phyloP scores from a whole-genome alignment of 2,888 invertebrate species.

The Noctua fimbriata region DNA sequence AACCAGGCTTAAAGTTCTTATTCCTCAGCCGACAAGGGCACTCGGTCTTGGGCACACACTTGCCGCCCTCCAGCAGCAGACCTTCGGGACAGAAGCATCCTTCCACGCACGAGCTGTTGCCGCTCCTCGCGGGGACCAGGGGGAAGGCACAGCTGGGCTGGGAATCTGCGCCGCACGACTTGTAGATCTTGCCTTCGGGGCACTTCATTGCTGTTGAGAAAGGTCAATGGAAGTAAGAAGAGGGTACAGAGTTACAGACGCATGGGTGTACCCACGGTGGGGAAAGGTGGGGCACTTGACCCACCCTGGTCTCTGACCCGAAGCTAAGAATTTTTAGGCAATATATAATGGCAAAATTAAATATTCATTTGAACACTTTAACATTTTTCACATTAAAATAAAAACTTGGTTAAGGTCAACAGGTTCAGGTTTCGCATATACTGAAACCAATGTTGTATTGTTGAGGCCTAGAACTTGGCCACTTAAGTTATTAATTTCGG shows the following conservation, averaged over 20 bases:
- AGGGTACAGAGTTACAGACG: background rate
- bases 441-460: no score
- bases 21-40: conserved; percentile 96
- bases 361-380: no score
- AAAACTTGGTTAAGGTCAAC: no score
- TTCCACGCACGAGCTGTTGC: conserved; percentile 92
- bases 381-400: no score
- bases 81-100: conserved; percentile 97
- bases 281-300: no score
- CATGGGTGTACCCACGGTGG: no score
- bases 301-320: no score
- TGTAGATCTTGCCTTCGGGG: conserved; percentile 93
- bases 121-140: conserved; percentile 67
- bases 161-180: conserved; percentile 93
- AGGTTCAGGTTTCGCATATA: no score
- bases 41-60: conserved; percentile 92
- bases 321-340: no score
- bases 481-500: no score
- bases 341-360: no score
- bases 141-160: conserved; percentile 94
- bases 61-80: conserved; percentile 93
- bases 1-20: conserved; percentile 93
- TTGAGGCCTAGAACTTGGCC: no score
- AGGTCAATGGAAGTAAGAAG: background rate
- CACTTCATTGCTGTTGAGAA: conserved; percentile 93